Evolutionary conservation across 2,888 invertebrate genomes (phyloP).

Genomic region (Iselma pallidipennis): DNA sequence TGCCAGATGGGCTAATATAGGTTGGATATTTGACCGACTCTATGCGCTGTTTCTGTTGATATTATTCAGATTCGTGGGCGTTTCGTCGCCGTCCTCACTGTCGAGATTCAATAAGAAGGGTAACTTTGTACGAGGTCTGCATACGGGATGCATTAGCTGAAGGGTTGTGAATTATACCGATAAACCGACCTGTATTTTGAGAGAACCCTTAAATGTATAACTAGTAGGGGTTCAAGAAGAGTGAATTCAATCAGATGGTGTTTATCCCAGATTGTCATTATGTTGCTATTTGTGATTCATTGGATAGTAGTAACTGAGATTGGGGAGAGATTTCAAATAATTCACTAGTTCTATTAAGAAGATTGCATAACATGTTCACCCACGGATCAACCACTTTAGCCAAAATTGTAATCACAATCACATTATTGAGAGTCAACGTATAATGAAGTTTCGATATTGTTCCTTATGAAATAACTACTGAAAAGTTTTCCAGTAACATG

Average conservation of each 20-base stretch:
- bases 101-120: constrained; percentile 33
- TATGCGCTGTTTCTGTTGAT: constrained; percentile 3
- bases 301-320: constrained; percentile 22
- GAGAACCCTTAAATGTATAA: constrained; percentile 15
- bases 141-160: constrained; percentile 41
- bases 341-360: constrained; percentile 5
- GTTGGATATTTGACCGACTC: constrained; percentile 12
- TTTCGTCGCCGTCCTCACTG: neutral
- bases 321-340: constrained; percentile 4
- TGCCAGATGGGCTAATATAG: constrained; percentile 53
- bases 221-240: constrained; percentile 20
- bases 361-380: constrained; percentile 3
- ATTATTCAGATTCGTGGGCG: constrained; percentile 52
- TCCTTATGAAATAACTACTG: neutral
- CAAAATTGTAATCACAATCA: neutral
- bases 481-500: constrained; percentile 21
- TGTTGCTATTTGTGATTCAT: constrained; percentile 50
- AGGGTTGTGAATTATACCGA: constrained; percentile 37
- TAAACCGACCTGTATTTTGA: constrained; percentile 32
- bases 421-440: neutral
- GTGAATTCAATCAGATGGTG: constrained; percentile 50
- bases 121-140: constrained; percentile 31
- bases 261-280: constrained; percentile 50
- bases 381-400: constrained; percentile 6
- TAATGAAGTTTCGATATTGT: neutral